These are phyloP conservation scores for Tenthredo scrophulariae DNA, from an alignment of 2,888 invertebrate genomes.

Conservation along the genomic window DNA sequence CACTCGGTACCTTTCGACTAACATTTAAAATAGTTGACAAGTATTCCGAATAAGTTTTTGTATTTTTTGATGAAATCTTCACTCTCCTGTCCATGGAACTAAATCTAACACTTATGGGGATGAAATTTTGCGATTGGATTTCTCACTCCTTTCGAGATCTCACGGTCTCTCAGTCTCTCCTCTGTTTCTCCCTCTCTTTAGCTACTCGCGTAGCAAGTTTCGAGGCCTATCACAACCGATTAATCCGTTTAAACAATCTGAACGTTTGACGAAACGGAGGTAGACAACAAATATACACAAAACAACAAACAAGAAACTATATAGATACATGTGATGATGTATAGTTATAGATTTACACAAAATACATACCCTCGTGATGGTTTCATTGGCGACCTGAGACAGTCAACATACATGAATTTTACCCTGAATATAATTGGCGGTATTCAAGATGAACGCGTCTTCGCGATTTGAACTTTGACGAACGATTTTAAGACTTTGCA, in stretches of 20 bases:
- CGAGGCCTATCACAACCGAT: not conserved
- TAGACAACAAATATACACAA: not conserved
- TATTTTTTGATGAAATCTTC: not conserved
- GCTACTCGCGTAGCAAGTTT: not conserved
- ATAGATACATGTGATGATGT: not conserved
- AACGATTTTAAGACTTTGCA: not conserved
- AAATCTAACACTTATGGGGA: not conserved
- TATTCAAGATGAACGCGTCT: not conserved
- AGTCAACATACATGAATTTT: not conserved
- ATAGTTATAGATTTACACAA: not conserved
- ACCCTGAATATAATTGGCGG: not conserved
- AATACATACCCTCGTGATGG: conserved; percentile 10
- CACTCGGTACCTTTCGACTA: not conserved
- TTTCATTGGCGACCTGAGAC: not conserved
- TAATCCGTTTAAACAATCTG: conserved; percentile 1
- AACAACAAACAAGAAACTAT: not conserved
- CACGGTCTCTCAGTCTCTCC: not conserved
- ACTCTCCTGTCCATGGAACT: not conserved
- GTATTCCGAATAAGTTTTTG: not conserved
- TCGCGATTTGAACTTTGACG: not conserved
- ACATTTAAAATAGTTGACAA: not conserved
- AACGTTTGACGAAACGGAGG: not conserved
- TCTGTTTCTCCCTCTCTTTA: not conserved
- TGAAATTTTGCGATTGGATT: not conserved
- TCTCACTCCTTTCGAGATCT: not conserved